phyloP scores from a whole-genome alignment of 2,113 vertebrate genomes.

The Asarcornis scutulata region DNA sequence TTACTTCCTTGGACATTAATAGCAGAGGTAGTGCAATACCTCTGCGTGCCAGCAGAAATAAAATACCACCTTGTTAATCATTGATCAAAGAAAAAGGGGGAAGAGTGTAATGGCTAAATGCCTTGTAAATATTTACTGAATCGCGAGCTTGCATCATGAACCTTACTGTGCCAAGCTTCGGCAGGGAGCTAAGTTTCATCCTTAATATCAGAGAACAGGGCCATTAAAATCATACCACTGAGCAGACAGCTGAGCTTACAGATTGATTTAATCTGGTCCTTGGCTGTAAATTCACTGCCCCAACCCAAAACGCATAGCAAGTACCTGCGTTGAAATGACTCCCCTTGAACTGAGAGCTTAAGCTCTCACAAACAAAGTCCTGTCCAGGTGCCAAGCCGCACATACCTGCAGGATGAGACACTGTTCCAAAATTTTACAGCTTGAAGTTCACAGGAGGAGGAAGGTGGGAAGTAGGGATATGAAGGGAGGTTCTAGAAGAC shows the following conservation, averaged over 20 bases:
- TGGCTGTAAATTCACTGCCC: not conserved
- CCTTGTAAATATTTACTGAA: conserved; percentile 1
- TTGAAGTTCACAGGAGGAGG: not conserved
- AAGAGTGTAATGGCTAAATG: not conserved
- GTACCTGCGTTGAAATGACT: not conserved
- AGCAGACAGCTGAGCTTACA: not conserved
- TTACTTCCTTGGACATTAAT: not conserved
- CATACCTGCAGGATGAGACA: not conserved
- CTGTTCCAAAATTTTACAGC: not conserved
- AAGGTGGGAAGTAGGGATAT: not conserved
- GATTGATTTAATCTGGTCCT: not conserved
- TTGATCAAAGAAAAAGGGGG: not conserved
- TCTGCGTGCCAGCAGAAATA: not conserved
- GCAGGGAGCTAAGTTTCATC: not conserved
- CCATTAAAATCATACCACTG: not conserved
- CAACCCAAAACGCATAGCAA: not conserved
- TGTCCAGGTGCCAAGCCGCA: not conserved
- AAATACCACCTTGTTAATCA: not conserved
- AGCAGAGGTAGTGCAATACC: not conserved
- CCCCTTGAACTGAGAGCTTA: not conserved
- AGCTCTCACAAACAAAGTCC: not conserved
- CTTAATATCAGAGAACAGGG: not conserved
- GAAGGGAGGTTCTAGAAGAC: not conserved
- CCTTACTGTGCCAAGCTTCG: not conserved
- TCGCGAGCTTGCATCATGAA: not conserved